Conservation (phyloP, 2,113 vertebrate genomes). For the Columba livia region DNA sequence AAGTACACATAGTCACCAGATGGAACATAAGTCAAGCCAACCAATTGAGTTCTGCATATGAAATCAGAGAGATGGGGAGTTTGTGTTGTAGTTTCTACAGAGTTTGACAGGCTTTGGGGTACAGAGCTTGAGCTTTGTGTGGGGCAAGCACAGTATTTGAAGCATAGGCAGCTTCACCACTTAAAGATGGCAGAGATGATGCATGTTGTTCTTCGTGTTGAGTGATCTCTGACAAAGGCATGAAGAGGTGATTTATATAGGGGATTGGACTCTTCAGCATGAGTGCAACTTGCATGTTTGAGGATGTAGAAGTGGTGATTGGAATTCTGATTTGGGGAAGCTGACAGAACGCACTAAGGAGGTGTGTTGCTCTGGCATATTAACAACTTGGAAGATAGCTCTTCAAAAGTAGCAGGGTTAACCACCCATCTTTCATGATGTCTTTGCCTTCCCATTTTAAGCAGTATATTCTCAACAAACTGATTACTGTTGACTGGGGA, state of each 20-base stretch:
- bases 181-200: neutral
- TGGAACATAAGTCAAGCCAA: neutral
- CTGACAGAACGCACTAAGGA: neutral
- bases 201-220: neutral
- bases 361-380: neutral
- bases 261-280: neutral
- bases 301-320: neutral
- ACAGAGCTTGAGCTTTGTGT: neutral
- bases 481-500: neutral
- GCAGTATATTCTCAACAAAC: neutral
- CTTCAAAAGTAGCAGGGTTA: neutral
- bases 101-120: neutral
- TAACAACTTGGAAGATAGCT: neutral
- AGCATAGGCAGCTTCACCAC: neutral
- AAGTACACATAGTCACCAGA: neutral
- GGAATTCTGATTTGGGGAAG: neutral
- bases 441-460: neutral
- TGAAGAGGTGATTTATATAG: neutral
- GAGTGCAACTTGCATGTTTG: neutral
- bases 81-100: neutral
- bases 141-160: neutral
- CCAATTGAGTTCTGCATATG: neutral
- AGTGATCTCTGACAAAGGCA: neutral
- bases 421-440: neutral
- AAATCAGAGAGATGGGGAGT: neutral